Base-by-base conservation (phyloP, 2,888 invertebrate genomes). In the Tiliacea citrago region DNA sequence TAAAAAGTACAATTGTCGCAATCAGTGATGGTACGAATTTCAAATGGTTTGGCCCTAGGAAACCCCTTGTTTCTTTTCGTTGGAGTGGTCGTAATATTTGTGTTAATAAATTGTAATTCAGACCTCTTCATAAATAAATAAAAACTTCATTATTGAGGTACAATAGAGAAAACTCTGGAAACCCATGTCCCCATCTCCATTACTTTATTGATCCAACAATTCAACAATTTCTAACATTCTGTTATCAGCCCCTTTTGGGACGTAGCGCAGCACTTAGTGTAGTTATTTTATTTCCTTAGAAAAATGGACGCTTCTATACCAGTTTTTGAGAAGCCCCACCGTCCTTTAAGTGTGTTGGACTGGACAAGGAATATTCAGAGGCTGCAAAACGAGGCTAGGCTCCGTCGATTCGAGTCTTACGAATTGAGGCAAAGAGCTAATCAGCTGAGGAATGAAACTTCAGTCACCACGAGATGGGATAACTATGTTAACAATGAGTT, bases 301-400 rank as follows among this genome's bases (percentile, higher is more conserved):
- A 84, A 73, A 75, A 96, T 96, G 96, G 94, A 96, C 85, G 92
- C 93, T 10, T 95, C 96, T 9, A 91, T 96, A 39, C 96, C 96
- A 0, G 92, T 95, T 55, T 97, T 97, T 89, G 97, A 98, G 87
- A 98, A 98, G 89, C 97, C 98, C 0, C 95, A 97, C 63, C 97
- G 97, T 45, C 97, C 97, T 79, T 93, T 97, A 67, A 97, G 97
- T 47, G 96, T 98, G 70, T 95, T 97, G 60, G 98, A 98, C 90
- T 98, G 98, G 98, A 97, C 98, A 81, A 97, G 97, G 42, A 97
- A 97, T 79, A 97, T 98, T 79, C 97, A 97, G 94, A 97, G 97
- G 85, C 94, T 98, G 60, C 97, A 98, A 84, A 97, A 98, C 90
- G 97, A 97, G 73, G 97, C 98, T 16, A 97, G 98, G 77, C 93